phyloP scores from a whole-genome alignment of 2,888 invertebrate species.

The Lasioglossum leucozonium region DNA sequence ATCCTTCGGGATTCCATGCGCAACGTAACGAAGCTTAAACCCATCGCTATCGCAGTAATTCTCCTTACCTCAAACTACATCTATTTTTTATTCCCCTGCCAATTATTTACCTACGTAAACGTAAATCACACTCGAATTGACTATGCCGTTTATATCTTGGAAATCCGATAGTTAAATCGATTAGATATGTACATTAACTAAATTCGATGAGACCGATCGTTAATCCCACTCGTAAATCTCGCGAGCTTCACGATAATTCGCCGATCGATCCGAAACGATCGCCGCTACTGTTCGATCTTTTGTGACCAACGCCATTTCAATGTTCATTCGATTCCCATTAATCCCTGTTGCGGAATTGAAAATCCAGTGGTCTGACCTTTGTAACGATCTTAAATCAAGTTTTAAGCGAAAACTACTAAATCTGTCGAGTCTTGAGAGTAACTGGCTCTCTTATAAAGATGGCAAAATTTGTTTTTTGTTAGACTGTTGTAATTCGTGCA shows the following conservation, averaged over 20 bases:
- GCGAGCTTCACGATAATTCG: neutral
- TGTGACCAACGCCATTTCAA: neutral
- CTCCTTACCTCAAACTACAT: neutral
- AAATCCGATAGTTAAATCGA: constrained; percentile 43
- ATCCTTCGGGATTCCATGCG: neutral
- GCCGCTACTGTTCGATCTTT: neutral
- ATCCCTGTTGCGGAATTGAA: neutral
- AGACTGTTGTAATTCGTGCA: no score
- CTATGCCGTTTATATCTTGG: neutral
- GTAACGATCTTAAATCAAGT: no score
- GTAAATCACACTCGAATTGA: constrained; percentile 52
- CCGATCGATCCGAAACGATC: neutral
- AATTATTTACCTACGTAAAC: constrained; percentile 35
- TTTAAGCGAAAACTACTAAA: no score
- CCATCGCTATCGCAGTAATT: neutral
- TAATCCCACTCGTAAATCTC: neutral
- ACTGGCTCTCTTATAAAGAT: no score
- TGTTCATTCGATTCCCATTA: neutral
- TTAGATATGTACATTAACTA: constrained; percentile 22
- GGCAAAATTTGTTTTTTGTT: no score
- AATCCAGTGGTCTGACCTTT: neutral
- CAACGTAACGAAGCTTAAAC: neutral
- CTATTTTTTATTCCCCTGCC: neutral
- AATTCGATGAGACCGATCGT: neutral
- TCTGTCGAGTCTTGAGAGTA: no score